phyloP scores from a whole-genome alignment of 2,888 invertebrate species.

The Hanleya hanleyi region DNA sequence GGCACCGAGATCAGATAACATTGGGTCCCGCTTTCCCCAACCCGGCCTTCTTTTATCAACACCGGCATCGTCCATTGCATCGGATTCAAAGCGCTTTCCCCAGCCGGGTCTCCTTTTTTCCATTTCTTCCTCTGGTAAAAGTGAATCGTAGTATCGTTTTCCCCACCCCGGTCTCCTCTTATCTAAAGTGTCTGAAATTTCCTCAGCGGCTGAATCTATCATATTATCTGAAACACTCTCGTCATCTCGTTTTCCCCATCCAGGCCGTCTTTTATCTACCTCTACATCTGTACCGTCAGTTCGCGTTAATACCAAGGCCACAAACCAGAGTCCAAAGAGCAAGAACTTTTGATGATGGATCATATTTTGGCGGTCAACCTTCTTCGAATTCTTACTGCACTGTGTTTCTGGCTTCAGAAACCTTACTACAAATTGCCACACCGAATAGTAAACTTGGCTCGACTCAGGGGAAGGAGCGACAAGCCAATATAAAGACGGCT shows the following conservation, averaged over 20 bases:
- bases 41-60: slow-evolving; percentile 50
- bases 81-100: slow-evolving; percentile 7
- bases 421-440: too few relatives aligned
- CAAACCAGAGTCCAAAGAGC: slow-evolving; percentile 2
- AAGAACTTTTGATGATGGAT: not conserved
- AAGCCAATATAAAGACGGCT: not conserved
- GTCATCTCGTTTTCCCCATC: slow-evolving; percentile 48
- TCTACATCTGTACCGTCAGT: slow-evolving; percentile 4
- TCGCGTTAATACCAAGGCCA: not conserved
- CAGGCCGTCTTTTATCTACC: slow-evolving; percentile 48
- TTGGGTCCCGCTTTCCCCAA: slow-evolving; percentile 53
- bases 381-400: not conserved
- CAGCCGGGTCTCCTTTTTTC: slow-evolving; percentile 6
- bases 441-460: not conserved
- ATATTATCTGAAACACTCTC: not conserved
- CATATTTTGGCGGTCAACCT: not conserved
- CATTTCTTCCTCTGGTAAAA: not conserved
- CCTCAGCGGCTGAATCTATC: not conserved
- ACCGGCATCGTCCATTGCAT: not conserved
- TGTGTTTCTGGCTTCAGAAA: not conserved
- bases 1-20: not conserved
- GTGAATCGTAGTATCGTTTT: slow-evolving; percentile 37
- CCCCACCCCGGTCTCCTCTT: slow-evolving; percentile 49
- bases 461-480: not conserved
- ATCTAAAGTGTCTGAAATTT: not conserved